Evolutionary conservation across 2,113 vertebrate species (phyloP), one percentile per base, ranked within the genome.

Genomic region (Gambusia affinis): DNA sequence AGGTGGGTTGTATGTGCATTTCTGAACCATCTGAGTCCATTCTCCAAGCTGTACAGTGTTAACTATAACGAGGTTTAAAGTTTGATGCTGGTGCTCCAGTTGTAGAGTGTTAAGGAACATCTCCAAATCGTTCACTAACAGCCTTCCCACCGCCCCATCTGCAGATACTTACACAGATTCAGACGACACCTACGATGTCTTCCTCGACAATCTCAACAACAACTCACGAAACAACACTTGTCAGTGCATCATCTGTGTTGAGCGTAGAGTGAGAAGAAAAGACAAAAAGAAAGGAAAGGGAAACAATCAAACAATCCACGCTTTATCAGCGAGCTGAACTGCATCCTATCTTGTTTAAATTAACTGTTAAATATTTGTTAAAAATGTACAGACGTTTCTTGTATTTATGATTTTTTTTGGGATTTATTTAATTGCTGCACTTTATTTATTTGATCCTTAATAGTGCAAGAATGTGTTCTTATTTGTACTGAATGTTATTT

Each of bases 121-220:
- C n/a, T 28, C 39, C 57, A 27, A 12, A 33, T 29, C n/a, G 17
- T 37, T 27, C 47, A 82, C 81, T 85, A 84, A 84, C 77, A 19
- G 62, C 57, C 79, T 77, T 80, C 68, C 69, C 81, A 70, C 76
- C 29, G 19, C 78, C 71, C 72, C 79, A 67, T 70, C 77, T 54
- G 54, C 89, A 86, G 75, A 75, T 85, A 3, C 78, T 69, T 60
- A 71, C 78, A 72, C 62, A 80, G 81, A 79, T 76, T 91, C 82
- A 81, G 88, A 88, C 1, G 84, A 81, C 72, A 87, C 66, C 89
- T 84, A 73, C 69, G 54, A 79, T 70, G 47, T 87, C 75, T 31
- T 75, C 79, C 64, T 73, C 10, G 67, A 84, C 76, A 84, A 82
- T 80, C 4, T 81, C 79, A 51, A 73, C 75, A 61, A 30, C 75